Percentiles rank a stretch among this genome's conserved stretches.
phyloP scores from a whole-genome alignment of 2,113 vertebrate genomes.

The Puntigrus tetrazona region DNA sequence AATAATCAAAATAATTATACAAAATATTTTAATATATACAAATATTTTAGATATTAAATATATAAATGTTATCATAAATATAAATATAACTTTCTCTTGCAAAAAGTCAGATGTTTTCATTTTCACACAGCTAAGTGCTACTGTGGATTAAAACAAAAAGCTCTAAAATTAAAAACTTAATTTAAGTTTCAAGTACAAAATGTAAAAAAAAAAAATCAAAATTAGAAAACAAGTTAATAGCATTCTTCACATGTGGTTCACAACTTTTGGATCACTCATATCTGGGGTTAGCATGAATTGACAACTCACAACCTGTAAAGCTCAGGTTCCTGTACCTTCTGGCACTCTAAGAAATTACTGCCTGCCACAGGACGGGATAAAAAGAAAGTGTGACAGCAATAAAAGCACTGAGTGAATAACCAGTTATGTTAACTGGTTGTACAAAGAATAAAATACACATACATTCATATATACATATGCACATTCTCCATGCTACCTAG shows the following conservation, averaged over 20 bases:
- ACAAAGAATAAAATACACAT: neutral
- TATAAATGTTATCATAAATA: no score
- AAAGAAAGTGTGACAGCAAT: neutral
- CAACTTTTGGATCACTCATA: neutral
- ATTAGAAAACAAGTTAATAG: neutral
- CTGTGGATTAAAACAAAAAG: neutral
- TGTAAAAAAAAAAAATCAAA: no score
- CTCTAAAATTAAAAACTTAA: no score
- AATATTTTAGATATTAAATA: no score
- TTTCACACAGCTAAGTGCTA: neutral
- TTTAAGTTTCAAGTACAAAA: neutral
- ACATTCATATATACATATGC: neutral
- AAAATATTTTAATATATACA: no score
- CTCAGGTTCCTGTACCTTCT: neutral
- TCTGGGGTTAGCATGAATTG: neutral
- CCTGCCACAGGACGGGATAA: constrained; percentile 17
- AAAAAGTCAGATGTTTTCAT: neutral
- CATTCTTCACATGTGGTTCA: neutral
- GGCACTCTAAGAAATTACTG: constrained; percentile 28
- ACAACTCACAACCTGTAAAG: neutral
- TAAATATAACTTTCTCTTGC: neutral
- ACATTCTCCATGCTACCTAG: neutral
- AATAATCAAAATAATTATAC: no score
- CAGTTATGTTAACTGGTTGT: neutral
- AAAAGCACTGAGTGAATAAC: neutral